Conservation (phyloP, 1,140 invertebrate genomes). For the Drosophila obscura region DNA sequence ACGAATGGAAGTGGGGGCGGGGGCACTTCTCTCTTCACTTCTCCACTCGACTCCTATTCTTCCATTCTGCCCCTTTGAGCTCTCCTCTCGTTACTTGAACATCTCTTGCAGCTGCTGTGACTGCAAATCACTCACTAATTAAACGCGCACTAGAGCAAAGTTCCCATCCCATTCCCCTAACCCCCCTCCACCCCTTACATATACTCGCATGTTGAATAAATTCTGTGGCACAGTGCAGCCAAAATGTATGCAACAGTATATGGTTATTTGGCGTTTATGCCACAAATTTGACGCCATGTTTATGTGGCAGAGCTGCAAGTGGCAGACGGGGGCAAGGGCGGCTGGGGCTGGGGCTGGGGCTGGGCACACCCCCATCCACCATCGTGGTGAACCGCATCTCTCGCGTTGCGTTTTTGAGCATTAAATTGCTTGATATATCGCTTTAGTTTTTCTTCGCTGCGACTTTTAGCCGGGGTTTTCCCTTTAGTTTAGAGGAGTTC, state of each 20-base stretch:
- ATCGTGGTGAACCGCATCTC: slow-evolving; percentile 49
- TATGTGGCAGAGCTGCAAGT: slow-evolving; percentile 33
- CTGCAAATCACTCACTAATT: slow-evolving; percentile 60
- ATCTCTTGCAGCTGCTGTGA: slow-evolving; percentile 15
- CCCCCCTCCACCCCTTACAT: background rate
- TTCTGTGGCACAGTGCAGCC: slow-evolving; percentile 35
- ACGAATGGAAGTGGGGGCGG: background rate
- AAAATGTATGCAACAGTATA: slow-evolving; percentile 65
- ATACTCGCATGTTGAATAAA: slow-evolving; percentile 16
- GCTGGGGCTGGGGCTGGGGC: background rate
- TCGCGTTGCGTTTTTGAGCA: slow-evolving; percentile 70
- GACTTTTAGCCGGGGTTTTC: slow-evolving; percentile 51
- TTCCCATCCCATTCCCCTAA: background rate
- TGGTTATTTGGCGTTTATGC: slow-evolving; percentile 74
- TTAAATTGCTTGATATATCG: slow-evolving; percentile 81
- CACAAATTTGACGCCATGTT: slow-evolving; percentile 70
- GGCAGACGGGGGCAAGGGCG: background rate
- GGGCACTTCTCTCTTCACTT: background rate
- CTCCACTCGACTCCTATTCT: background rate
- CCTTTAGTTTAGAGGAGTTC: background rate
- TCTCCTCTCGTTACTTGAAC: background rate
- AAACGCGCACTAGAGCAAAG: slow-evolving; percentile 33
- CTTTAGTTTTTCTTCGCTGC: slow-evolving; percentile 33
- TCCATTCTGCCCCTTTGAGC: background rate
- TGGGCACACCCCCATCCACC: background rate